Base-by-base conservation (phyloP, 1,140 invertebrate species). In the Danaus plexippus region DNA sequence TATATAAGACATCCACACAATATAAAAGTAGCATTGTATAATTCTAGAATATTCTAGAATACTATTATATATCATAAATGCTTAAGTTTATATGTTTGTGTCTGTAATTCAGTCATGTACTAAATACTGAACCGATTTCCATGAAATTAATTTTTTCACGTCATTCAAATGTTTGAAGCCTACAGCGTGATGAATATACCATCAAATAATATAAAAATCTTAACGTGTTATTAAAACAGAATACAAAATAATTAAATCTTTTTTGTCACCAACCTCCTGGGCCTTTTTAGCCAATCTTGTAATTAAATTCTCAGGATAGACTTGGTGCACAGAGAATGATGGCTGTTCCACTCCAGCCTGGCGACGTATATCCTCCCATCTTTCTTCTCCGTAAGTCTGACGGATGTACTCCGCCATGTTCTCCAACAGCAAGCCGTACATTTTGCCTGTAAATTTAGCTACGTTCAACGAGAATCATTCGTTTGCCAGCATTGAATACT, bases 361-460 rank as follows among this genome's bases (percentile, higher is more conserved):
- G 53, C 93, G 86, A 58, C 96, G 86, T 42, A 95, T 96, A 82
- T 94, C 92, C 72, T 94, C 94, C 97, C 96, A 98, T 75, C 92
- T 91, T 41, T 97, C 95, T 74, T 98, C 96, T 0, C 97, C 97
- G 85, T 97, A 98, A 3, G 92, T 92, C 65, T 92, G 90, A 54
- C 94, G 93, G 62, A 98, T 94, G 87, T 94, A 98, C 77, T 96
- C 95, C 58, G 94, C 92, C 83, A 98, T 91, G 72, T 97, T 97
- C 84, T 98, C 96, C 64, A 98, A 81, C 40, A 98, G 90, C 67
- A 98, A 88, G 18, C 97, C 97, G 88, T 99, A 99, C 96, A 98
- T 98, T 46, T 75, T 92, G 86, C 58, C 47, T 43, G 50, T 76
- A 32, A 32, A 32, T 32, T 2, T n/a, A n/a, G n/a, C n/a, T 32